Base-by-base conservation (phyloP, 2,797 vertebrate genomes). In the Anguilla marmorata region DNA sequence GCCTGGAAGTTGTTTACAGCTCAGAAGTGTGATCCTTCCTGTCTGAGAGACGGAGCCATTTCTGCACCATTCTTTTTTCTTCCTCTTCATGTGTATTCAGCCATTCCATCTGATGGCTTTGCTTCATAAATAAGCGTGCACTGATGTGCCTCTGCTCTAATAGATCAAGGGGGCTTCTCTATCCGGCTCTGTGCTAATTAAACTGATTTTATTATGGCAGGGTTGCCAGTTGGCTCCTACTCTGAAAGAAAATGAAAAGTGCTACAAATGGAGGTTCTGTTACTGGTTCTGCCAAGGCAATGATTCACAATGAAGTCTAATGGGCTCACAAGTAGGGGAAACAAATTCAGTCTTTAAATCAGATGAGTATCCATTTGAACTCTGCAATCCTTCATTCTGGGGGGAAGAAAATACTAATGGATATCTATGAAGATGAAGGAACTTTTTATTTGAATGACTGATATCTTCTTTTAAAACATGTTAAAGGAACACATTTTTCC, bases 191-290 rank as follows among this genome's bases (percentile, higher is more conserved):
- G 8, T 80, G 76, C 41, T 80, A 80, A 80, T 80, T 80, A 80
- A 80, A 80, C 16, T 48, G 76, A 48, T 76, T 76, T 76, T 41
- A 76, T 48, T 80, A 80, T 12, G 19, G 76, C 16, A 24, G 19
- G 19, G 76, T 48, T 80, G 76, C 76, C 76, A 80, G 37, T 79
- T 79, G 74, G 74, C 74, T 3, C 33, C 30, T 79, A 1, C 14
- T 24, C 41, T 80, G 76, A 48, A 80, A 50, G 37, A 80, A 80
- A 80, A 80, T 48, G 24, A 48, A 80, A 80, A 80, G 76, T 48
- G 76, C 19, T 80, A 16, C 76, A 80, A 8, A 48, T 41, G 2
- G 41, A 24, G 41, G 41, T 50, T 45, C 37, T 50, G 76, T 21
- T 45, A 41, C 19, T 45, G 16, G 37, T n/a, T 9, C 6, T 80